phyloP scores from a whole-genome alignment of 1,140 invertebrate genomes.

The Drosophila fuyamai region DNA sequence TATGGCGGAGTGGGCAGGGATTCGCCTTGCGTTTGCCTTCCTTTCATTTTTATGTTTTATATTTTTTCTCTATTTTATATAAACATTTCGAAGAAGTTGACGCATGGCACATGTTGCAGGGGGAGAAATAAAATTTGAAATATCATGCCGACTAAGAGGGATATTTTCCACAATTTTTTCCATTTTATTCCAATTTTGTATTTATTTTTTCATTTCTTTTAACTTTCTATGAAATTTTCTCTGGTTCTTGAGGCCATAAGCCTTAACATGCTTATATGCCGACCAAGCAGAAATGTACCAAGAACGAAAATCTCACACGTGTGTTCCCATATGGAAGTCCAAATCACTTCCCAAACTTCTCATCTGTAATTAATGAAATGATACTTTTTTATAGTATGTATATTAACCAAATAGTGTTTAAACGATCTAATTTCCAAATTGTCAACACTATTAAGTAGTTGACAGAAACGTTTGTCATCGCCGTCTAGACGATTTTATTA shows the following conservation, averaged over 20 bases:
- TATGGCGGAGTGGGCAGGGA: slow-evolving; percentile 11
- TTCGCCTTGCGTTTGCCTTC: slow-evolving; percentile 11
- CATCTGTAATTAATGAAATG: slow-evolving; percentile 24
- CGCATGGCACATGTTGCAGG: slow-evolving; percentile 48
- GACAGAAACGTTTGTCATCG: slow-evolving; percentile 30
- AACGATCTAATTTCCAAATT: slow-evolving; percentile 9
- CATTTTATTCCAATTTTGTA: slow-evolving; percentile 43
- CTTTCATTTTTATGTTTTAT: slow-evolving; percentile 25
- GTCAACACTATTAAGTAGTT: slow-evolving; percentile 1
- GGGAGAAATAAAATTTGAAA: slow-evolving; percentile 55
- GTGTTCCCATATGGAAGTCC: neutral
- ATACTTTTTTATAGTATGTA: slow-evolving; percentile 3
- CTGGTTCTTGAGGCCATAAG: neutral
- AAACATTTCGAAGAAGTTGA: slow-evolving; percentile 57
- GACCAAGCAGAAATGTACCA: slow-evolving; percentile 35
- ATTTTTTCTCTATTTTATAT: slow-evolving; percentile 40
- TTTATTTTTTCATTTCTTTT: slow-evolving; percentile 11
- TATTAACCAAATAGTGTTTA: slow-evolving; percentile 6
- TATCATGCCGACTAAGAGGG: slow-evolving; percentile 72
- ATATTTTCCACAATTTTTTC: slow-evolving; percentile 41
- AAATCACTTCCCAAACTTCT: slow-evolving; percentile 9
- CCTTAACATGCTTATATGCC: slow-evolving; percentile 52
- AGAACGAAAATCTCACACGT: slow-evolving; percentile 26
- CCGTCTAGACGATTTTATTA: slow-evolving; percentile 36
- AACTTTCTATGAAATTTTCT: slow-evolving; percentile 48